Base-by-base conservation (phyloP, 2,113 vertebrate species). In the Microcebus griseorufus region DNA sequence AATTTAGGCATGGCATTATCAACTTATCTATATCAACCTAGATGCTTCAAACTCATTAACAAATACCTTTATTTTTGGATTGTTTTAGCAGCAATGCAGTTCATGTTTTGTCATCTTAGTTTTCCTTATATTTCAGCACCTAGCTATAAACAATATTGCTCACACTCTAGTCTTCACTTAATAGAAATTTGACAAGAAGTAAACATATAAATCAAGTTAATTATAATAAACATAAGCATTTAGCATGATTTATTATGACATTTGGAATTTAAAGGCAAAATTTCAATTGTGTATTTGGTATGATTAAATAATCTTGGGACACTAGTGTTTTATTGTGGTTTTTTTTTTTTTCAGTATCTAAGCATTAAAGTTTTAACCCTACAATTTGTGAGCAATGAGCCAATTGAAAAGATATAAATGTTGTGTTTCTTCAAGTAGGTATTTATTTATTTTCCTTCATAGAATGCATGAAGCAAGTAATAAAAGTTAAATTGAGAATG, bases 41-140 rank as follows among this genome's bases (percentile, higher is more conserved):
- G 11, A 69, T 86, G 9, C 12, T 76, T 88, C 58, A 67, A 39
- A 65, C 58, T 79, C 29, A 51, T 94, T 83, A 89, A 45, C 32
- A 79, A 12, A 76, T 96, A 92, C 76, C 48, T 91, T 79, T 97
- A 79, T 94, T 23, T n/a, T 53, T 88, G 11, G 67, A 92, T 78
- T 94, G 20, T 27, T 32, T 89, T 91, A 37, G n/a, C 25, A 32
- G 22, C 32, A 64, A 78, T 95, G 45, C 6, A 60, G 22, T 86
- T 96, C 17, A 13, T 53, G 5, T 51, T 93, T 97, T 93, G 48
- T 78, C 6, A 34, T 32, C 4, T 65, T 81, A 17, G 1, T 4
- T 84, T 97, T 95, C 92, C 73, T 89, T 16, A 20, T 32, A 45
- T 16, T 27, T 90, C 64, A 39, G 3, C 94, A 93, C 45, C 78